Percentiles rank a stretch among this genome's conserved stretches.
Evolutionary conservation across 1,140 invertebrate species (phyloP).

Genomic region (Drosophila arizonae): DNA sequence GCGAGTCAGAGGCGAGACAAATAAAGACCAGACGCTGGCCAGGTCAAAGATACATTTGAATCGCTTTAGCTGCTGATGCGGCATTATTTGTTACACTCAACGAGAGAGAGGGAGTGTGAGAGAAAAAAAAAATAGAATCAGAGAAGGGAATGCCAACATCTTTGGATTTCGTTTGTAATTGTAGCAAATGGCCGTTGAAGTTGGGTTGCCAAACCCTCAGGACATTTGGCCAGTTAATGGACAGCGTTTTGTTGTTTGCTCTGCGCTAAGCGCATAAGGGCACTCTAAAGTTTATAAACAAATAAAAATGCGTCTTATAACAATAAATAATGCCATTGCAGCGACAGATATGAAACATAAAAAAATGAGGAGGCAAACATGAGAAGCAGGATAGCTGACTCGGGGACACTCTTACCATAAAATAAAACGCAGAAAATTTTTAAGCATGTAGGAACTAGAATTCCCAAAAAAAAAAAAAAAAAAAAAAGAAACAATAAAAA

Average conservation of each 20-base stretch:
- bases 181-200: constrained; percentile 50
- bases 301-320: constrained; percentile 53
- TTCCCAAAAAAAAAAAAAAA: no score
- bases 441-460: no score
- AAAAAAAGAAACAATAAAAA: neutral
- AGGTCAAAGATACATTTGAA: constrained; percentile 58
- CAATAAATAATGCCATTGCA: constrained; percentile 56
- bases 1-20: neutral
- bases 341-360: constrained; percentile 22
- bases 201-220: neutral
- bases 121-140: constrained; percentile 6
- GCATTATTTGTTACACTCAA: constrained; percentile 67
- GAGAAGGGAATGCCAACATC: constrained; percentile 22
- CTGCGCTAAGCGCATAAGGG: constrained; percentile 49
- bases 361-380: neutral
- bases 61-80: constrained; percentile 65
- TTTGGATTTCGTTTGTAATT: constrained; percentile 55
- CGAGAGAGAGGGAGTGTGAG: neutral
- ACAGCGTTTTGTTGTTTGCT: constrained; percentile 42
- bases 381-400: neutral
- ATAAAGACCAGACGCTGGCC: constrained; percentile 4
- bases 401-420: neutral
- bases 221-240: constrained; percentile 47
- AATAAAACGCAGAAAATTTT: no score
- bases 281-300: constrained; percentile 51